Percentiles rank a stretch among this genome's conserved stretches.
Evolutionary conservation across 2,888 invertebrate genomes (phyloP).

Genomic region (Galeopsomyia nigrocyanea): DNA sequence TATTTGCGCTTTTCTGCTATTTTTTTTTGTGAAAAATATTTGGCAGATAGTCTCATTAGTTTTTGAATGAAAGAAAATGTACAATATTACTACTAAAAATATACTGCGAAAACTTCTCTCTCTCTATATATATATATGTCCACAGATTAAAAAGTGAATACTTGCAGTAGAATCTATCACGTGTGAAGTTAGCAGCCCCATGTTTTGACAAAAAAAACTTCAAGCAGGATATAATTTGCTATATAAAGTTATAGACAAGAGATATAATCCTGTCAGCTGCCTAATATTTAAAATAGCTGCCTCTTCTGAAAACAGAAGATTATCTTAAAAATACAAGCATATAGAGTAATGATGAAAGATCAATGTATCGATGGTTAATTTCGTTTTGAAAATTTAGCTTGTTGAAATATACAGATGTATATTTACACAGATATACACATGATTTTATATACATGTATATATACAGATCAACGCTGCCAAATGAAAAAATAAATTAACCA

Average conservation of each 20-base stretch:
- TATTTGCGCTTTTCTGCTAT: constrained; percentile 28
- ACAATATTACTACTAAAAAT: no score
- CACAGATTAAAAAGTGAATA: neutral
- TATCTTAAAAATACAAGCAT: constrained; percentile 25
- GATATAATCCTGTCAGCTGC: constrained; percentile 23
- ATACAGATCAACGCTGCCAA: neutral
- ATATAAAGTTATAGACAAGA: constrained; percentile 14
- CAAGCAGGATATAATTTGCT: constrained; percentile 27
- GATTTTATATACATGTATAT: neutral
- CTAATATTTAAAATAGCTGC: constrained; percentile 32
- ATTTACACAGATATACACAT: neutral
- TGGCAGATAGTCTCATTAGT: neutral
- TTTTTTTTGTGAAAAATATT: constrained; percentile 32
- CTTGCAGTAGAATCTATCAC: neutral
- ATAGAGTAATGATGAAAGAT: constrained; percentile 32
- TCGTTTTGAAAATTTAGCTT: constrained; percentile 30
- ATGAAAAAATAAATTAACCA: constrained; percentile 25
- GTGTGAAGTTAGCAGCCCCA: neutral
- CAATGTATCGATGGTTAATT: constrained; percentile 28
- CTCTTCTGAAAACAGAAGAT: constrained; percentile 39
- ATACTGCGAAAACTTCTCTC: no score
- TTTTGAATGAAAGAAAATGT: constrained; percentile 2
- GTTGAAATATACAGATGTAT: constrained; percentile 10
- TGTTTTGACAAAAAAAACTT: constrained; percentile 31
- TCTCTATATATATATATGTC: no score